These are phyloP conservation scores for Butorides virescens DNA, from an alignment of 2,113 vertebrate genomes.

Conservation along the genomic window DNA sequence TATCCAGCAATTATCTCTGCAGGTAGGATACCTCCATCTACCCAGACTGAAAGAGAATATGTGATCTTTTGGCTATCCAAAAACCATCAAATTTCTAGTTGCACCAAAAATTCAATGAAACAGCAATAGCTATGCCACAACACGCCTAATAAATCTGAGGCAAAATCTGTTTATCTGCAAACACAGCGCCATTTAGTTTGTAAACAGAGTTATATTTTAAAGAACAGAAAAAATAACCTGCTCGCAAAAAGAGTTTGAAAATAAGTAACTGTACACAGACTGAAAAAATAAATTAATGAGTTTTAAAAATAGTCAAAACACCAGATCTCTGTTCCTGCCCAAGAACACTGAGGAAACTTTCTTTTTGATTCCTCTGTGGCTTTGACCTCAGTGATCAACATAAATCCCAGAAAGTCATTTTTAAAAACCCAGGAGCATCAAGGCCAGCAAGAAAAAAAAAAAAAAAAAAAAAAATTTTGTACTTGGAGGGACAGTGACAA, in stretches of 20 bases:
- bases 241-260: neutral
- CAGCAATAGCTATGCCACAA: slow-evolving; percentile 8
- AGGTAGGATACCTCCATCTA: neutral
- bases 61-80: neutral
- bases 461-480: neutral
- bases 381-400: neutral
- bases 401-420: neutral
- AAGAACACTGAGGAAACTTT: neutral
- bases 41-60: neutral
- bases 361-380: neutral
- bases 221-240: neutral
- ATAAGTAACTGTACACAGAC: neutral
- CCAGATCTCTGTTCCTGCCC: neutral
- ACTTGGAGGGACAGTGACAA: neutral
- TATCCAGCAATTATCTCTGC: neutral
- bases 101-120: neutral
- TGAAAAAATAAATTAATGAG: neutral
- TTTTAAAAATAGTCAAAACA: neutral
- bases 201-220: neutral
- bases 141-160: neutral
- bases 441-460: neutral
- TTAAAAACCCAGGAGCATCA: neutral
- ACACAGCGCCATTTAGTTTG: neutral
- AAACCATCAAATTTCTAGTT: neutral
- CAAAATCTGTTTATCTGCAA: slow-evolving; percentile 25